A percentile compares a stretch with the other conserved stretches of the same genome.
Conservation (phyloP, 53 echinoderm and acorn worm species). For the Actinopyga echinites region DNA sequence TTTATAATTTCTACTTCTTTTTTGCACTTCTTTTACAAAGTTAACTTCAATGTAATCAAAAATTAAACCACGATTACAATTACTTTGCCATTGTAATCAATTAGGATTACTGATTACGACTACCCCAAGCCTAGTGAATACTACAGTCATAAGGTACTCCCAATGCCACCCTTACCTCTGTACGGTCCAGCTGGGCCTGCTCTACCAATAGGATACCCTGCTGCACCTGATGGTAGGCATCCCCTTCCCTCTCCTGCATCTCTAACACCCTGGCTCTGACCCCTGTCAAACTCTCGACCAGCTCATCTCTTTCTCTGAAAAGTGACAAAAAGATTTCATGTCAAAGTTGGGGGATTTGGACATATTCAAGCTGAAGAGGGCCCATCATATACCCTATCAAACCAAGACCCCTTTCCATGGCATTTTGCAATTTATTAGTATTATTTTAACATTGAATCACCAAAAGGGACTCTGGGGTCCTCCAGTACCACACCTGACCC, state of each 20-base stretch:
- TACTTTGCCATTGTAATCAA: no score
- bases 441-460: neutral
- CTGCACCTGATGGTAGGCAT: conserved; percentile 85
- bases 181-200: conserved; percentile 94
- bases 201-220: conserved; percentile 90
- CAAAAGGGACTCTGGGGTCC: no score
- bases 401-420: neutral
- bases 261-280: conserved; percentile 72
- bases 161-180: conserved; percentile 63
- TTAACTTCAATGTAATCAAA: no score
- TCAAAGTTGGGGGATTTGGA: neutral
- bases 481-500: no score
- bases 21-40: no score
- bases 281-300: conserved; percentile 80
- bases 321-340: neutral
- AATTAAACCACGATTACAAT: no score
- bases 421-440: neutral
- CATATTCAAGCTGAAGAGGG: neutral
- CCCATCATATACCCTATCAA: neutral
- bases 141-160: no score
- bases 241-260: conserved; percentile 72
- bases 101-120: no score
- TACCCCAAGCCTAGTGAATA: no score
- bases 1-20: no score
- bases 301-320: conserved; percentile 84